Evolutionary conservation across 2,797 vertebrate genomes (phyloP).

Genomic region (Characodon lateralis): DNA sequence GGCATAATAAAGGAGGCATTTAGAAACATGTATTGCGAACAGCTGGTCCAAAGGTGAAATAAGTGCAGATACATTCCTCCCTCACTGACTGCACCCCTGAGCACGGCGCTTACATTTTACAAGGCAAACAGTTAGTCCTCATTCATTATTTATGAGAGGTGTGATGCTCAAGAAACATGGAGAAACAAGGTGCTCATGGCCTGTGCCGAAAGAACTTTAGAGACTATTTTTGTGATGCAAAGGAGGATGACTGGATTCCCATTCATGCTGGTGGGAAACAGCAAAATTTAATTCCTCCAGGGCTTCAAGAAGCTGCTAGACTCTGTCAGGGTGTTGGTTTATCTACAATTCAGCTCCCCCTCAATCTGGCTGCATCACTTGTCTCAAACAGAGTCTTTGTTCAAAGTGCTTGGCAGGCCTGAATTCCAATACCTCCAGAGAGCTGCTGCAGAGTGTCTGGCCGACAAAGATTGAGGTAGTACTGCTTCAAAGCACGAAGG

Average conservation of each 20-base stretch:
- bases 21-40: slow-evolving; percentile 32
- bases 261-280: slow-evolving; percentile 18
- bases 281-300: slow-evolving; percentile 12
- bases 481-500: slow-evolving; percentile 39
- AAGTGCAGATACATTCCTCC: slow-evolving; percentile 27
- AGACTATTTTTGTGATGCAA: slow-evolving; percentile 11
- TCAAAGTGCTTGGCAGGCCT: slow-evolving; percentile 43
- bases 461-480: slow-evolving; percentile 40
- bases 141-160: slow-evolving; percentile 63
- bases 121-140: slow-evolving; percentile 53
- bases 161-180: slow-evolving; percentile 24
- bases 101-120: slow-evolving; percentile 46
- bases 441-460: slow-evolving; percentile 44
- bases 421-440: slow-evolving; percentile 54
- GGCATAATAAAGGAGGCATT: slow-evolving; percentile 32
- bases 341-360: slow-evolving; percentile 33
- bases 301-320: slow-evolving; percentile 20
- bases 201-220: slow-evolving; percentile 15
- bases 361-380: slow-evolving; percentile 35
- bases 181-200: slow-evolving; percentile 36
- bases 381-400: slow-evolving; percentile 40
- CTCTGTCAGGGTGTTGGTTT: slow-evolving; percentile 46
- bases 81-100: slow-evolving; percentile 42
- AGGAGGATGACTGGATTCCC: slow-evolving; percentile 5
- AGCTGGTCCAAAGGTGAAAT: slow-evolving; percentile 38